These are phyloP conservation scores for Babyrousa celebensis DNA, from an alignment of 2,797 vertebrate species.

Conservation along the genomic window DNA sequence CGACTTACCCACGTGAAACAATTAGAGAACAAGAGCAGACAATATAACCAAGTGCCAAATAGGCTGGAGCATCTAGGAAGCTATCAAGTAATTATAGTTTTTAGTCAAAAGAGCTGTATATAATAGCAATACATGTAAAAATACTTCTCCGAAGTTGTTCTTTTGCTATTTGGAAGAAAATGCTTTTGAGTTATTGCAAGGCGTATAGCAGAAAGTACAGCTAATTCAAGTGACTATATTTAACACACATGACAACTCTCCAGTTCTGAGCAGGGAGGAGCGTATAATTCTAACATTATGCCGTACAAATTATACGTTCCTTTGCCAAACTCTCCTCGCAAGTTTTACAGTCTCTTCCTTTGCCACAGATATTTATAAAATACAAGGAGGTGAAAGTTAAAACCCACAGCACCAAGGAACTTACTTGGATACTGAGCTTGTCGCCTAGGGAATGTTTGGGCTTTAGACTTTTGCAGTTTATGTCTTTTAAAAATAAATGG, in stretches of 20 bases:
- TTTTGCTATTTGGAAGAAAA: conserved; percentile 83
- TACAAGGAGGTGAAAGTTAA: conserved; percentile 88
- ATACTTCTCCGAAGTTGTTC: conserved; percentile 84
- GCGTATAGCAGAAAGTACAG: conserved; percentile 88
- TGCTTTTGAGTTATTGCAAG: conserved; percentile 81
- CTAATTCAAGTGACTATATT: conserved; percentile 89
- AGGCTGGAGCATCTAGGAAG: conserved; percentile 78
- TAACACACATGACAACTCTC: conserved; percentile 87
- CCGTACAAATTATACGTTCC: conserved; percentile 88
- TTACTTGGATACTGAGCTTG: conserved; percentile 88
- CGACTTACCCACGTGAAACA: conserved; percentile 74
- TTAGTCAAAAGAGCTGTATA: conserved; percentile 80
- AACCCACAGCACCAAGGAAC: conserved; percentile 88
- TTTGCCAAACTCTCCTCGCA: conserved; percentile 89
- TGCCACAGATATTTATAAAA: conserved; percentile 91
- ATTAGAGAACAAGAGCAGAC: conserved; percentile 71
- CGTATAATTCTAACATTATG: conserved; percentile 89
- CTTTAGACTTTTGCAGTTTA: conserved; percentile 87
- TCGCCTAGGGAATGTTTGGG: conserved; percentile 84
- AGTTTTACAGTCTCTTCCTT: conserved; percentile 89
- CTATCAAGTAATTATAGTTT: conserved; percentile 84
- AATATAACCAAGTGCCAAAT: conserved; percentile 76
- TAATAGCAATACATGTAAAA: conserved; percentile 83
- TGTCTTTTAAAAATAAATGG: conserved; percentile 88
- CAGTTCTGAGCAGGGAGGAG: conserved; percentile 88